These are phyloP conservation scores for Pectinophora gossypiella DNA, from an alignment of 1,140 invertebrate species.

Conservation along the genomic window DNA sequence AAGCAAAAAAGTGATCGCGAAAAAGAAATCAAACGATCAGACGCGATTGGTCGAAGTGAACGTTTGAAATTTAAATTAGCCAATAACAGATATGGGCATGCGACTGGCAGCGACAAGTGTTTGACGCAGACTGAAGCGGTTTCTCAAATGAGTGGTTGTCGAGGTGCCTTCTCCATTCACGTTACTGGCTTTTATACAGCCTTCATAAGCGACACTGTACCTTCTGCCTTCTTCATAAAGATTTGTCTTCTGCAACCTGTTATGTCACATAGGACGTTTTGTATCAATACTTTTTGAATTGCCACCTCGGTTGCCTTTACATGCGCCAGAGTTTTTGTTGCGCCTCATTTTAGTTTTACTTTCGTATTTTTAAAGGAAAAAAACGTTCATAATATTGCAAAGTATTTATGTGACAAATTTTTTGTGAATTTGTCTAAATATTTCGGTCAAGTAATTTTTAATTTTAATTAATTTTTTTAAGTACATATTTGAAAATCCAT, in stretches of 20 bases:
- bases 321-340: constrained; percentile 66
- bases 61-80: constrained; percentile 55
- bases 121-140: constrained; percentile 56
- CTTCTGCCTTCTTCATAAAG: constrained; percentile 9
- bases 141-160: constrained; percentile 52
- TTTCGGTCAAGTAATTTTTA: too few species aligned
- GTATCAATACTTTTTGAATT: constrained; percentile 19
- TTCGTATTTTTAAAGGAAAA: constrained; percentile 25
- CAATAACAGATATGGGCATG: constrained; percentile 35
- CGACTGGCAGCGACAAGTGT: constrained; percentile 40
- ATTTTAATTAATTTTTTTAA: too few species aligned
- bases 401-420: too few species aligned
- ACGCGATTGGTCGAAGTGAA: constrained; percentile 50
- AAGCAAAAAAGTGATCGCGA: constrained; percentile 40
- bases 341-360: constrained; percentile 46
- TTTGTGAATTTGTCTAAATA: too few species aligned
- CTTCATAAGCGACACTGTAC: constrained; percentile 16
- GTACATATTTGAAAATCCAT: too few species aligned
- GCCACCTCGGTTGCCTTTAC: constrained; percentile 66
- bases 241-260: constrained; percentile 11
- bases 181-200: constrained; percentile 32
- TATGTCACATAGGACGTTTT: constrained; percentile 29
- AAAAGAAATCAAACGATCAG: constrained; percentile 55
- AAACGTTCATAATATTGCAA: background rate
- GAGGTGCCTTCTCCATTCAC: constrained; percentile 58